Evolutionary conservation across 2,113 vertebrate species (phyloP).

Genomic region (Ciconia maguari): DNA sequence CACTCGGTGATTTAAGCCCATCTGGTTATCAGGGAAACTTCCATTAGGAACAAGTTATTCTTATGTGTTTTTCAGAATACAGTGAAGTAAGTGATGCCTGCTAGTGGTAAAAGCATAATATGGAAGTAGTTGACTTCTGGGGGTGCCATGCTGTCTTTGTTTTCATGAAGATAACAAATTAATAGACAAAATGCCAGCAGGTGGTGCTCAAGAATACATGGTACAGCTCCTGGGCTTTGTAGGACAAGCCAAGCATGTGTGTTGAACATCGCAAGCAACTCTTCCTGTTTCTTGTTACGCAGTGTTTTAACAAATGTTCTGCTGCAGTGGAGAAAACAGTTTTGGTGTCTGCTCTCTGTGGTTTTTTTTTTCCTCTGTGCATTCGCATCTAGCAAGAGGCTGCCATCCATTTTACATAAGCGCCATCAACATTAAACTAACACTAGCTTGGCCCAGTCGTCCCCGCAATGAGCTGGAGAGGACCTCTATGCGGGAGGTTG

Average conservation of each 20-base stretch:
- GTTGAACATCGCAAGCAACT: background rate
- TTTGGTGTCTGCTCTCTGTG: background rate
- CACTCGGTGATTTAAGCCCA: background rate
- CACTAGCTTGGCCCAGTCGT: background rate
- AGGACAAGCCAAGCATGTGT: background rate
- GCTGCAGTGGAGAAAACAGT: background rate
- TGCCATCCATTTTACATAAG: background rate
- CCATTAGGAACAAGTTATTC: background rate
- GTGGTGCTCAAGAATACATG: constrained; percentile 9
- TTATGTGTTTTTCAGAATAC: background rate
- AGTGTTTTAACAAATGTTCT: background rate
- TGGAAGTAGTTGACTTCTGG: background rate
- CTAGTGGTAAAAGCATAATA: background rate
- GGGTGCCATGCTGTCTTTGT: background rate
- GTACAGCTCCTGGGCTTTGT: background rate
- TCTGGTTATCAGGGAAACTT: background rate
- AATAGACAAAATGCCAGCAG: background rate
- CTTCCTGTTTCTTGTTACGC: background rate
- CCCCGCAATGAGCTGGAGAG: background rate
- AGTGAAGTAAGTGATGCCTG: accelerated
- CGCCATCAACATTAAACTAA: background rate
- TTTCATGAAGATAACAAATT: background rate
- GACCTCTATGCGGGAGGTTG: constrained; percentile 13
- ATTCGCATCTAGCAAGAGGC: background rate
- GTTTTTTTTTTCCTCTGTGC: background rate